A percentile compares a stretch with the other conserved stretches of the same genome.
Conservation (phyloP, 2,113 vertebrate genomes). For the Spheniscus mendiculus region DNA sequence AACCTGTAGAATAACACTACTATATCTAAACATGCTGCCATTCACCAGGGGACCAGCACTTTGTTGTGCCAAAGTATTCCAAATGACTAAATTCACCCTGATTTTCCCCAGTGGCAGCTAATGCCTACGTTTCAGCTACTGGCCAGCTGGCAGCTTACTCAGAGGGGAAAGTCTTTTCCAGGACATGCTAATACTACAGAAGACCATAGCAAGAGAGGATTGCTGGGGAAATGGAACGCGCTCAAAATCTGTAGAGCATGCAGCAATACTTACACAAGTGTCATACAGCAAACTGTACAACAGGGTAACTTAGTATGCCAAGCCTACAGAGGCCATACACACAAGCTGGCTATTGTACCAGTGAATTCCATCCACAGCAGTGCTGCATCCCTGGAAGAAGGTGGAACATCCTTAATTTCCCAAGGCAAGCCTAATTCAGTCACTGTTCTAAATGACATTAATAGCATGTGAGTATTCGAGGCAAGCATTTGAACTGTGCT, state of each 20-base stretch:
- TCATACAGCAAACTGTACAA: neutral
- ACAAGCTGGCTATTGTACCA: neutral
- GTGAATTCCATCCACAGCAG: neutral
- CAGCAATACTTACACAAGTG: neutral
- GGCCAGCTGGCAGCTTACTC: neutral
- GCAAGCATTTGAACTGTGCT: neutral
- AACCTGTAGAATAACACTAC: neutral
- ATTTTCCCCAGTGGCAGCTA: neutral
- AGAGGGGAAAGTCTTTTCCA: neutral
- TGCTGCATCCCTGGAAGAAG: neutral
- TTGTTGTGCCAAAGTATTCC: neutral
- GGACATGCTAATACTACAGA: neutral
- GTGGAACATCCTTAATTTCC: neutral
- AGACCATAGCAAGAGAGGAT: neutral
- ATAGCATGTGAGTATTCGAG: neutral
- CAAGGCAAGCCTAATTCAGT: neutral
- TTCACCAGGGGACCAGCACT: neutral
- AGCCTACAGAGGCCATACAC: neutral
- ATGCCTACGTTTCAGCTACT: neutral
- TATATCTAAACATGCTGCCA: neutral
- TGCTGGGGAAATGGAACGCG: accelerated
- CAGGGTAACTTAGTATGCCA: neutral
- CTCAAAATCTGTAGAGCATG: neutral
- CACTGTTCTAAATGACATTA: neutral
- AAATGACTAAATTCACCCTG: neutral